phyloP scores from a whole-genome alignment of 2,113 vertebrate genomes.

The Rhea pennata region DNA sequence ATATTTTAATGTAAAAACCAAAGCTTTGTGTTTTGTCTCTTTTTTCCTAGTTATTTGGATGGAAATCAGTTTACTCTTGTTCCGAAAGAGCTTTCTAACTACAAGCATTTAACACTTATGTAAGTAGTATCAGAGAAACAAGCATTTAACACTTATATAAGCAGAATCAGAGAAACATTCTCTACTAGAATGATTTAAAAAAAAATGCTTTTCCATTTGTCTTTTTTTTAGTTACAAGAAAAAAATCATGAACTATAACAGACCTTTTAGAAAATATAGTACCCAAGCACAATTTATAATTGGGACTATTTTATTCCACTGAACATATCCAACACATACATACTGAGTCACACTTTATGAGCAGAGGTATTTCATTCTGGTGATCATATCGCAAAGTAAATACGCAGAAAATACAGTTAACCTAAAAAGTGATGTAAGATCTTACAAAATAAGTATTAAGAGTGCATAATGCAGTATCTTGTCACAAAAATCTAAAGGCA shows the following conservation, averaged over 20 bases:
- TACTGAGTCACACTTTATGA: neutral
- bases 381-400: neutral
- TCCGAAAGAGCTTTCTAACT: slow-evolving; percentile 95
- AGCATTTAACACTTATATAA: slow-evolving; percentile 97
- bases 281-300: neutral
- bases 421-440: neutral
- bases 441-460: neutral
- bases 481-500: neutral
- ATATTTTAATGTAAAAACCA: neutral
- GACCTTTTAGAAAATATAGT: neutral
- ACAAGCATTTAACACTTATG: slow-evolving; percentile 97
- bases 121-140: slow-evolving; percentile 78
- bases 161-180: slow-evolving; percentile 65
- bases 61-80: slow-evolving; percentile 97
- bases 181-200: neutral
- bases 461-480: neutral
- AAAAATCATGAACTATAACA: neutral
- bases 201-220: neutral
- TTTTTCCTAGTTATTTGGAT: slow-evolving; percentile 90
- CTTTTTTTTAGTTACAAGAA: neutral
- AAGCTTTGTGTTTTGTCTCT: slow-evolving; percentile 25
- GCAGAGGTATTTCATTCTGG: neutral
- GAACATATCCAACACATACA: neutral
- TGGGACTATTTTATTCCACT: neutral
- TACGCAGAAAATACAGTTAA: neutral